These are phyloP conservation scores for Erpetoichthys calabaricus DNA, from an alignment of 2,797 vertebrate genomes.

Conservation along the genomic window DNA sequence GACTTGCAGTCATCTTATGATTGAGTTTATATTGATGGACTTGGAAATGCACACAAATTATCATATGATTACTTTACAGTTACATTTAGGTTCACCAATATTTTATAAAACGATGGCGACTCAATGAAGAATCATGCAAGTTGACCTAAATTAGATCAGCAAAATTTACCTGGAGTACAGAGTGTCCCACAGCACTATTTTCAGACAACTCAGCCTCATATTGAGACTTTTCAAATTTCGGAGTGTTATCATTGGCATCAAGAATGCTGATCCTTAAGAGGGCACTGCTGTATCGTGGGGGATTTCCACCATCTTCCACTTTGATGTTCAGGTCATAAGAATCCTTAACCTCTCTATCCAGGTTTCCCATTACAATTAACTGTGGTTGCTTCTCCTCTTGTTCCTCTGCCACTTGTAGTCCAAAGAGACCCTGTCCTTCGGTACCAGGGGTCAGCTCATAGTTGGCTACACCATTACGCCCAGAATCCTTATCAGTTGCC, in stretches of 20 bases:
- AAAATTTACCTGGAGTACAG: constrained; percentile 77
- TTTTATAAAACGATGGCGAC: too few relatives aligned
- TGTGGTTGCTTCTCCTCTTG: constrained; percentile 82
- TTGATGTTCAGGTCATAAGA: constrained; percentile 90
- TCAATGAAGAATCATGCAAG: too few relatives aligned
- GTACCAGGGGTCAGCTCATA: constrained; percentile 68
- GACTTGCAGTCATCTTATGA: too few relatives aligned
- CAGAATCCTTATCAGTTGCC: constrained; percentile 76
- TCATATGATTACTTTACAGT: too few relatives aligned
- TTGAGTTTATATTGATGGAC: too few relatives aligned
- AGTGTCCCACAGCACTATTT: constrained; percentile 86
- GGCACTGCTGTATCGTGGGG: constrained; percentile 73
- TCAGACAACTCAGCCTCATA: constrained; percentile 81
- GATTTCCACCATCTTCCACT: constrained; percentile 79
- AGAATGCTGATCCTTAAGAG: constrained; percentile 81
- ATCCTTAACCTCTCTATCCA: constrained; percentile 86
- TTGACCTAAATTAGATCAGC: too few relatives aligned
- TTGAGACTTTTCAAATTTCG: constrained; percentile 75
- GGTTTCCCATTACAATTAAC: constrained; percentile 82
- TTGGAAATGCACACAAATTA: too few relatives aligned
- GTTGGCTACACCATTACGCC: constrained; percentile 72
- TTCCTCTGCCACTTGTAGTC: constrained; percentile 80
- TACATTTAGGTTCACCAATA: too few relatives aligned
- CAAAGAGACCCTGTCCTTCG: constrained; percentile 75
- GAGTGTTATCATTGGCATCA: constrained; percentile 86